phyloP scores from a whole-genome alignment of 1,140 invertebrate genomes.

The Piezodorus guildinii region DNA sequence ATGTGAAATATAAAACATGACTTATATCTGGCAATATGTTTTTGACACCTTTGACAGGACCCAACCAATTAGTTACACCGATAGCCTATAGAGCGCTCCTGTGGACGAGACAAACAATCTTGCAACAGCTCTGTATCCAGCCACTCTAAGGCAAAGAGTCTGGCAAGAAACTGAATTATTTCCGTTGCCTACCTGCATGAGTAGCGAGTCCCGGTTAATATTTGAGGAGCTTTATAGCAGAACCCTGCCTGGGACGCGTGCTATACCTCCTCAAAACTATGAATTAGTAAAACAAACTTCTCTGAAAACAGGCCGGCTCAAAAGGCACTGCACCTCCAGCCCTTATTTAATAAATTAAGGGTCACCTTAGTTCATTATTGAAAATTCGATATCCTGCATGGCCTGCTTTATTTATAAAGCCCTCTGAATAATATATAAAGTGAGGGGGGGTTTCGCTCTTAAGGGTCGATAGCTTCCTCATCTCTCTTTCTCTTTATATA shows the following conservation, averaged over 20 bases:
- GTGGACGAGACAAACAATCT: too few relatives aligned
- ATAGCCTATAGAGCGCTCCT: too few relatives aligned
- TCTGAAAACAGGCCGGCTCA: slow-evolving; percentile 24
- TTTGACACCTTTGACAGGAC: too few relatives aligned
- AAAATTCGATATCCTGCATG: slow-evolving; percentile 26
- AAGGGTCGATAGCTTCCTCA: slow-evolving; percentile 9
- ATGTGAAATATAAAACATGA: too few relatives aligned
- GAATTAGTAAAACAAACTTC: slow-evolving; percentile 27
- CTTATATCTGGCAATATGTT: too few relatives aligned
- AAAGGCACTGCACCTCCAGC: slow-evolving; percentile 21
- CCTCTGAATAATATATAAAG: slow-evolving; percentile 4
- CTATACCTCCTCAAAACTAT: slow-evolving; percentile 18
- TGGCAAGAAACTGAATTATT: slow-evolving; percentile 26
- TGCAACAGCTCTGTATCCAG: too few relatives aligned
- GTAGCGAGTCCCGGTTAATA: slow-evolving; percentile 25
- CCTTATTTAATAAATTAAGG: slow-evolving; percentile 28
- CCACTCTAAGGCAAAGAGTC: slow-evolving; percentile 19
- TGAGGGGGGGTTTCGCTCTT: background rate
- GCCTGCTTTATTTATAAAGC: slow-evolving; percentile 5
- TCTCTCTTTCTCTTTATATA: slow-evolving; percentile 13
- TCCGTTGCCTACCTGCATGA: slow-evolving; percentile 26
- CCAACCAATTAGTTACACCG: too few relatives aligned
- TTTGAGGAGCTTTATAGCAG: slow-evolving; percentile 26
- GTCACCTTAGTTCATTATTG: slow-evolving; percentile 26
- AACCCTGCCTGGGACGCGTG: slow-evolving; percentile 7